Evolutionary conservation across 2,113 vertebrate species (phyloP), one percentile per base, ranked within the genome.

Genomic region (Cephalopholis sonnerati): DNA sequence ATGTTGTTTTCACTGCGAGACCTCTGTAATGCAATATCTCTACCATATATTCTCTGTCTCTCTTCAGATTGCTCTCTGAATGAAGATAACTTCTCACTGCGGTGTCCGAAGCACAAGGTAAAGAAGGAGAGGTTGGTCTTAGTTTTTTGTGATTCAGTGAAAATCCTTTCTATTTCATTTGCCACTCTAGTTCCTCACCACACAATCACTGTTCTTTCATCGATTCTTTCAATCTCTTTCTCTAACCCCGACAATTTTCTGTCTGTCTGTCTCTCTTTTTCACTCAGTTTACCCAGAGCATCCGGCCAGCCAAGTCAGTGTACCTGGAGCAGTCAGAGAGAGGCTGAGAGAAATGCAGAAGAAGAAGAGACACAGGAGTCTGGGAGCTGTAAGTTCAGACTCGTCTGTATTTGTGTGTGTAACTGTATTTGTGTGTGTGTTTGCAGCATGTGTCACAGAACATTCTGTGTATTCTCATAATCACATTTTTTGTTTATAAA

Each of bases 61-160:
- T 46, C 58, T 39, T 13, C 93, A 99, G 98, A 98, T 95, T 99
- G 98, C 95, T 97, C 97, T 96, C 96, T 99, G 88, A 99, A 97
- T 3, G 98, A 99, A 96, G 98, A 99, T 82, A 99, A 99, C 95
- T 99, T 97, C 94, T 99, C 98, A 66, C 94, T 99, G 95, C 97
- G 98, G 90, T 99, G 98, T 97, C 98, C 97, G 92, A 99, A 99
- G 98, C 98, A 99, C 97, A 99, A 99, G 98, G 98, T 99, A 96
- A 96, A 91, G 77, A 84, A 84, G 29, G 90, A 93, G 81, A 91
- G 87, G 88, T 91, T 88, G 82, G 89, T 94, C 76, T 62, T 75
- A 9, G 12, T 65, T 76, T 69, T 77, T 20, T 75, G 46, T 66
- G 11, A 59, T 62, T 76, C 46, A 32, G 4, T 74, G n/a, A n/a